These are phyloP conservation scores for Lacerta agilis DNA, from an alignment of 2,797 vertebrate genomes.

Conservation along the genomic window DNA sequence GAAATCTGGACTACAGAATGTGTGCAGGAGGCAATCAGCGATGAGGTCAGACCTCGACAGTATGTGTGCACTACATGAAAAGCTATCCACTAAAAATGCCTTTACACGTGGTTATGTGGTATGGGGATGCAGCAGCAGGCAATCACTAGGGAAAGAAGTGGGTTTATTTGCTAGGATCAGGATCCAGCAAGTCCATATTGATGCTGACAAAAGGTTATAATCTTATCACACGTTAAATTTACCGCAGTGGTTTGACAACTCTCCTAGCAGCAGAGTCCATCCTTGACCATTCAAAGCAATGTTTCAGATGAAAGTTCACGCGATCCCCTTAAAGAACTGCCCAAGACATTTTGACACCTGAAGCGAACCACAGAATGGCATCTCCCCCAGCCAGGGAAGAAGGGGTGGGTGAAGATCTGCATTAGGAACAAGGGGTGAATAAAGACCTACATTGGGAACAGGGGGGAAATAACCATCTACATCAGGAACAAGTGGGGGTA, in stretches of 20 bases:
- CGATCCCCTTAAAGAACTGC: slow-evolving; percentile 74
- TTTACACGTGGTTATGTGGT: slow-evolving; percentile 77
- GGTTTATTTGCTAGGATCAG: slow-evolving; percentile 86
- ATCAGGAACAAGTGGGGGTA: too few relatives aligned
- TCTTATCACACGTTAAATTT: slow-evolving; percentile 88
- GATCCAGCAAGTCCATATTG: slow-evolving; percentile 88
- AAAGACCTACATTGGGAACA: too few relatives aligned
- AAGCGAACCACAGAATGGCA: too few relatives aligned
- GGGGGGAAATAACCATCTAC: too few relatives aligned
- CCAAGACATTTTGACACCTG: slow-evolving; percentile 14
- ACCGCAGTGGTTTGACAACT: slow-evolving; percentile 82
- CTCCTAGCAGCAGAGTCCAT: slow-evolving; percentile 78
- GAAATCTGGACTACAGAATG: slow-evolving; percentile 83
- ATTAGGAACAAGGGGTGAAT: too few relatives aligned
- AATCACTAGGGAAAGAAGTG: slow-evolving; percentile 81
- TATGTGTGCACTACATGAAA: slow-evolving; percentile 89
- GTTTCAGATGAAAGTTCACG: slow-evolving; percentile 76
- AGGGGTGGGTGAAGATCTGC: too few relatives aligned
- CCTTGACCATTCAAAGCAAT: slow-evolving; percentile 79
- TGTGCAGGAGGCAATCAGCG: slow-evolving; percentile 81
- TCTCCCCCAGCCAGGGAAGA: too few relatives aligned
- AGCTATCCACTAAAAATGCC: slow-evolving; percentile 80
- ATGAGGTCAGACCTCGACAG: slow-evolving; percentile 85
- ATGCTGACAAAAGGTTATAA: slow-evolving; percentile 87
- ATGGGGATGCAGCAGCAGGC: slow-evolving; percentile 85